Base-by-base conservation (phyloP, 2,113 vertebrate genomes). In the Alethe diademata region DNA sequence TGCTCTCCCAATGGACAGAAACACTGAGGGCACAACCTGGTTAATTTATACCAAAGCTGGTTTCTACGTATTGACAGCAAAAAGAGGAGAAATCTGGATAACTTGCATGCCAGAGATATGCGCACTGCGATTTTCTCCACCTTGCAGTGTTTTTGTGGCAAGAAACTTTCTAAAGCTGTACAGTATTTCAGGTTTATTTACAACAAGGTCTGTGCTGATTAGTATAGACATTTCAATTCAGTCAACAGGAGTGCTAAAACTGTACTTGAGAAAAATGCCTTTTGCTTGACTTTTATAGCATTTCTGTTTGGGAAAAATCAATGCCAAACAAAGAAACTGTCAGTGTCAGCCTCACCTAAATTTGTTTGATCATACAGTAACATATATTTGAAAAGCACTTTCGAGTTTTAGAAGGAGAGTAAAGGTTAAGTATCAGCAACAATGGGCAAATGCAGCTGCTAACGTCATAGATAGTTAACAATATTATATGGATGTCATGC, bases 161-260 rank as follows among this genome's bases (percentile, higher is more conserved):
- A 79, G 61, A 88, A 88, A 57, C 18, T 67, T 90, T 61, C 66
- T 72, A 43, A 88, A 83, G 36, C 23, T 65, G 57, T 43, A 47
- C 53, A 60, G 15, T 74, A 70, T 50, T 94, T 95, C 58, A 84
- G 28, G 57, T 83, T 92, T 95, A 79, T 88, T 87, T 92, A 67
- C 61, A 62, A 23, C 5, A 11, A 56, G 26, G 8, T 24, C 51
- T 72, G n/a, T 60, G 23, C 26, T 81, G 79, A 81, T 74, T 84
- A 58, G 29, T 50, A 70, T 45, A 88, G 89, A 48, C 67, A 74
- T 94, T 82, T 80, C 58, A 80, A 78, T 92, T 91, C 51, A 78
- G 51, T 96, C 92, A 86, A 24, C 38, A 56, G 48, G 47, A 87
- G 40, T 81, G 48, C 51, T 95, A 71, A 89, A 89, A 67, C 31